Percentiles rank a stretch among this genome's conserved stretches.
These are phyloP conservation scores for Pammene fasciana DNA, from an alignment of 2,888 invertebrate genomes.

Conservation along the genomic window DNA sequence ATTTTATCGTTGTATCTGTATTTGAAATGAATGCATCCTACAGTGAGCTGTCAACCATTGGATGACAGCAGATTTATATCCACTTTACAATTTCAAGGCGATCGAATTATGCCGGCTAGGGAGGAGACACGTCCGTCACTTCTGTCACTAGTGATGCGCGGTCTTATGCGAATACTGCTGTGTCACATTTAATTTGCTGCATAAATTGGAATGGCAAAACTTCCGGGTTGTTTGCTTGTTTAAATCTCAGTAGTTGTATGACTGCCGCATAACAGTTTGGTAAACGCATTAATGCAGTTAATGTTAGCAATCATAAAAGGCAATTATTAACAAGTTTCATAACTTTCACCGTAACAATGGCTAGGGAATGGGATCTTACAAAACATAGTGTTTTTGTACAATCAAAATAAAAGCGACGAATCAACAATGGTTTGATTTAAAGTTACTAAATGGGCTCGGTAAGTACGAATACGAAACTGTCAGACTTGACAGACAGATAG, in stretches of 20 bases:
- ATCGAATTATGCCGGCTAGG: conserved; percentile 32
- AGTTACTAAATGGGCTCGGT: conserved; percentile 9
- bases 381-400: conserved; percentile 3
- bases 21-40: conserved; percentile 13
- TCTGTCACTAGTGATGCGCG: conserved; percentile 31
- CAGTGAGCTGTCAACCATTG: conserved; percentile 25
- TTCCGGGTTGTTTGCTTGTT: conserved; percentile 32
- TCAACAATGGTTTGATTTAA: conserved; percentile 10
- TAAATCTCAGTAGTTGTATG: conserved; percentile 15
- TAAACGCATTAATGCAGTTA: conserved; percentile 1
- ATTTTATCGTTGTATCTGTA: conserved; percentile 24
- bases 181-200: conserved; percentile 37
- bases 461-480: conserved; percentile 2
- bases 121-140: conserved; percentile 35
- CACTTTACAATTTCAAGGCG: conserved; percentile 29
- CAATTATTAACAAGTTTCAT: conserved; percentile 18
- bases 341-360: conserved; percentile 23
- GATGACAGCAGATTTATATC: conserved; percentile 30
- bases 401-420: conserved; percentile 8
- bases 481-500: conserved; percentile 6
- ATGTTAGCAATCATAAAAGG: conserved; percentile 12
- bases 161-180: conserved; percentile 29
- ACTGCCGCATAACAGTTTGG: conserved; percentile 6
- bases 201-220: conserved; percentile 25
- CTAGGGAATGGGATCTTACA: conserved; percentile 2